Conservation (phyloP, 2,113 vertebrate species). For the Paramormyrops kingsleyae region DNA sequence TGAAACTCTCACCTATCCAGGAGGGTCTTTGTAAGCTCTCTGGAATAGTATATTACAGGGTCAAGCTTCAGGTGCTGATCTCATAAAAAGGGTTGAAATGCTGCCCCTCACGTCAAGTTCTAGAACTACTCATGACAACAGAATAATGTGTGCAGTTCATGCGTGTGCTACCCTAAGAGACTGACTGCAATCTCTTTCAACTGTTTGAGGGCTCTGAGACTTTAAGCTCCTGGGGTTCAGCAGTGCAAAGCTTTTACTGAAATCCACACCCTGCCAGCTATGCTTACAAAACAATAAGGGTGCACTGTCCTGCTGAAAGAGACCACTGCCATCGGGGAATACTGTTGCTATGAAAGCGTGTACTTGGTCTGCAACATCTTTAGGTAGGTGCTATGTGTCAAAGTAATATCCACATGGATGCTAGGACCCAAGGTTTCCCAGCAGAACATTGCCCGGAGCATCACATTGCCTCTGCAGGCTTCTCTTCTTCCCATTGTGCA, state of each 20-base stretch:
- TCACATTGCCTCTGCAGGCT: too few relatives aligned
- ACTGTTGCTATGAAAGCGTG: too few relatives aligned
- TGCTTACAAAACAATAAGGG: neutral
- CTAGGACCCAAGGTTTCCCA: too few relatives aligned
- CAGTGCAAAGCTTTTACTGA: neutral
- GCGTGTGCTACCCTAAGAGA: neutral
- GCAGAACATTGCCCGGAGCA: too few relatives aligned
- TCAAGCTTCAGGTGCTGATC: neutral
- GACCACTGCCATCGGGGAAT: too few relatives aligned
- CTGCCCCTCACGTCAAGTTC: neutral
- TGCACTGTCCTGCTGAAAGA: too few relatives aligned
- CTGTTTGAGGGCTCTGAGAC: neutral
- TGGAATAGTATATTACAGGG: neutral
- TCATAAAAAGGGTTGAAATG: neutral
- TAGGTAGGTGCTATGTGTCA: too few relatives aligned
- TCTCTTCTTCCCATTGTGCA: too few relatives aligned
- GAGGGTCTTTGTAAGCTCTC: neutral
- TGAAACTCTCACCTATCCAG: neutral
- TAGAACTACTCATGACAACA: neutral
- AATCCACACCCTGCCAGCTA: neutral
- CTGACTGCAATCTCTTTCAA: neutral
- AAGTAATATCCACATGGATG: too few relatives aligned
- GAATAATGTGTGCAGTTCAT: neutral
- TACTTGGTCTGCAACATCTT: too few relatives aligned
- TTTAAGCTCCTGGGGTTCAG: neutral